Evolutionary conservation across 2,888 invertebrate species (phyloP).

Genomic region (Drosophila phalerata): DNA sequence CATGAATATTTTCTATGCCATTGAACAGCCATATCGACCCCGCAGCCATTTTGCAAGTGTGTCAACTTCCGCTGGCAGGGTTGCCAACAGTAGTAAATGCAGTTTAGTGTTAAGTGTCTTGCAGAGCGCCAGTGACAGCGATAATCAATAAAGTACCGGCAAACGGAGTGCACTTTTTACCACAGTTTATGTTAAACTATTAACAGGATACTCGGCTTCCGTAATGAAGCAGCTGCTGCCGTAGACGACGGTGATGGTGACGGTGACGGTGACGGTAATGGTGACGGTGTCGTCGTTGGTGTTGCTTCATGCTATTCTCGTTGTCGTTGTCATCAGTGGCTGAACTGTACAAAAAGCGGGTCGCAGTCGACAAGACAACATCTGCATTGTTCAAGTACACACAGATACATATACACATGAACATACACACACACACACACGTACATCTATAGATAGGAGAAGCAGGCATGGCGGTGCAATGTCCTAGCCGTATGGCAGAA

Average conservation of each 20-base stretch:
- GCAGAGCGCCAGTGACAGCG: constrained; percentile 23
- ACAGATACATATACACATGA: constrained; percentile 12
- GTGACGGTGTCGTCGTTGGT: constrained; percentile 6
- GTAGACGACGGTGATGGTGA: constrained; percentile 2
- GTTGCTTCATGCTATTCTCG: neutral
- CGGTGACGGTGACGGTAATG: neutral
- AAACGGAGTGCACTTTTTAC: constrained; percentile 64
- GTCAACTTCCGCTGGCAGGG: constrained; percentile 67
- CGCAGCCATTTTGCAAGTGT: constrained; percentile 49
- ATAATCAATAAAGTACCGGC: constrained; percentile 70
- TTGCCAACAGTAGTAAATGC: constrained; percentile 23
- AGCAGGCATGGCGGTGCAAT: constrained; percentile 58
- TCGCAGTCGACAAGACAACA: constrained; percentile 58
- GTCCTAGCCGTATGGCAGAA: constrained; percentile 63
- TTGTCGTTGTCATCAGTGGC: constrained; percentile 14
- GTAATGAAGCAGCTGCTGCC: constrained; percentile 70
- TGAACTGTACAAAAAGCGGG: constrained; percentile 66
- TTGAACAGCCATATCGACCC: constrained; percentile 19
- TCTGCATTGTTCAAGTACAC: constrained; percentile 55
- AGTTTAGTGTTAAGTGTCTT: constrained; percentile 46
- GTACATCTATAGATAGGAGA: constrained; percentile 21
- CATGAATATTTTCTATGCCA: constrained; percentile 35
- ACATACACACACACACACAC: constrained; percentile 4
- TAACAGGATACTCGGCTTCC: constrained; percentile 77
- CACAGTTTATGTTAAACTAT: constrained; percentile 82